Evolutionary conservation across 1,140 invertebrate genomes (phyloP).

Genomic region (Drosophila tristis): DNA sequence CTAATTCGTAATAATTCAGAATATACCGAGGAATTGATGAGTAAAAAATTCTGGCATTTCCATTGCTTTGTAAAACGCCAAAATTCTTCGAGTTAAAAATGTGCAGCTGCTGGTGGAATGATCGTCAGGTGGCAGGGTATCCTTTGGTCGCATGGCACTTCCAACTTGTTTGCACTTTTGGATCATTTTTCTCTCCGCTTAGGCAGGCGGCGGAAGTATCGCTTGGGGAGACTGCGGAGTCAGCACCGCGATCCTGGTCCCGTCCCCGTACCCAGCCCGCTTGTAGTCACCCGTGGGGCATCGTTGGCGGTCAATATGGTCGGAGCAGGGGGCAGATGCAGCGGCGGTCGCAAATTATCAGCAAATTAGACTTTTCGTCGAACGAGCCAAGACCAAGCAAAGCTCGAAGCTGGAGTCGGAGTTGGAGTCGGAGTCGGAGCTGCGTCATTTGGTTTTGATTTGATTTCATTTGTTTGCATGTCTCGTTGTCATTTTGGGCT

Average conservation of each 20-base stretch:
- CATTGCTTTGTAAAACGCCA: too few relatives aligned
- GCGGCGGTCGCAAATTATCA: conserved; percentile 81
- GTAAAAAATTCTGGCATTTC: too few relatives aligned
- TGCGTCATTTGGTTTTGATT: conserved; percentile 53
- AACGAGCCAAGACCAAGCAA: conserved; percentile 30
- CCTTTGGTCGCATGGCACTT: neutral
- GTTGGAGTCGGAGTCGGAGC: conserved; percentile 7
- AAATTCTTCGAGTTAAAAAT: too few relatives aligned
- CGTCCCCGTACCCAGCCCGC: neutral
- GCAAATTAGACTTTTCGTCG: conserved; percentile 83
- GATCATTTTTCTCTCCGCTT: conserved; percentile 4
- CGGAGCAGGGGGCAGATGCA: neutral
- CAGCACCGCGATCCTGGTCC: neutral
- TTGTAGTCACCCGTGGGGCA: conserved; percentile 61
- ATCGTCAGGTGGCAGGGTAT: neutral
- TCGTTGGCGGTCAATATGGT: conserved; percentile 64
- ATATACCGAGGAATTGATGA: too few relatives aligned
- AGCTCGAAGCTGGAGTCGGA: neutral
- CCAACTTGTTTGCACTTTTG: neutral
- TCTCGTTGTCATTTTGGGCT: conserved; percentile 74
- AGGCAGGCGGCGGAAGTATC: conserved; percentile 24
- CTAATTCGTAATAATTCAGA: too few relatives aligned
- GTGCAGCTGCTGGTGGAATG: too few relatives aligned
- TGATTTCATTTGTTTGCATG: conserved; percentile 79
- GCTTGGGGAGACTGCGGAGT: conserved; percentile 11